Percentiles rank a stretch among this genome's conserved stretches.
phyloP scores from a whole-genome alignment of 1,140 invertebrate species.

The Anastrepha obliqua region DNA sequence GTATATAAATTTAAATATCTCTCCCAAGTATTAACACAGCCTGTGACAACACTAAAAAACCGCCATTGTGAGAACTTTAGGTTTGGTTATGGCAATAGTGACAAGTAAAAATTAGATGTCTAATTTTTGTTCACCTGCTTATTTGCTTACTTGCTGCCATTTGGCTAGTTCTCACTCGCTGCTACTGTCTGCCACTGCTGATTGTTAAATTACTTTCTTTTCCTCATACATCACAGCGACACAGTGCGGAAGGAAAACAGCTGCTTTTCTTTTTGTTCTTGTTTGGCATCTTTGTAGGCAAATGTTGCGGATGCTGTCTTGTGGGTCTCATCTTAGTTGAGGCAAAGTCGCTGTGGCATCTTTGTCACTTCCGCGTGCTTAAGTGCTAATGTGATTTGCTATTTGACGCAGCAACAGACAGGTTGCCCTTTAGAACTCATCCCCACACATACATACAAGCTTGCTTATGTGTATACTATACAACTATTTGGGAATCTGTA shows the following conservation, averaged over 20 bases:
- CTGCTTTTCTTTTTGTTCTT: not conserved
- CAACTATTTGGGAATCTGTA: not conserved
- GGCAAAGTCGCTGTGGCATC: not conserved
- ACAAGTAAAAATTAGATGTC: constrained; percentile 20
- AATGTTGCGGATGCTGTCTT: constrained; percentile 30
- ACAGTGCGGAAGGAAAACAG: constrained; percentile 3
- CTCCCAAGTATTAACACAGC: too few species aligned
- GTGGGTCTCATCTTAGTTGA: not conserved
- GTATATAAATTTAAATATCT: too few species aligned
- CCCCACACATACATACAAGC: not conserved
- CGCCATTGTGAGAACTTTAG: too few species aligned
- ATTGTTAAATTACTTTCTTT: not conserved
- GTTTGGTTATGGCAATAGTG: not conserved
- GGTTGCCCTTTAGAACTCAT: not conserved
- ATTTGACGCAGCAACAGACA: constrained; percentile 12
- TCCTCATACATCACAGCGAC: not conserved
- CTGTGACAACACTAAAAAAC: too few species aligned
- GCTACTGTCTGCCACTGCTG: not conserved
- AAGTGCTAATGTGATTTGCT: constrained; percentile 48
- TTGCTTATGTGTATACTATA: not conserved
- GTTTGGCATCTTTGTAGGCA: not conserved
- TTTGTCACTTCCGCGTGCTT: not conserved
- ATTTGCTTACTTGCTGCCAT: not conserved
- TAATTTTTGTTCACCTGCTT: not conserved
- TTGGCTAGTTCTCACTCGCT: not conserved